These are phyloP conservation scores for Lottia gigantea DNA, from an alignment of 2,888 invertebrate genomes.

Conservation along the genomic window DNA sequence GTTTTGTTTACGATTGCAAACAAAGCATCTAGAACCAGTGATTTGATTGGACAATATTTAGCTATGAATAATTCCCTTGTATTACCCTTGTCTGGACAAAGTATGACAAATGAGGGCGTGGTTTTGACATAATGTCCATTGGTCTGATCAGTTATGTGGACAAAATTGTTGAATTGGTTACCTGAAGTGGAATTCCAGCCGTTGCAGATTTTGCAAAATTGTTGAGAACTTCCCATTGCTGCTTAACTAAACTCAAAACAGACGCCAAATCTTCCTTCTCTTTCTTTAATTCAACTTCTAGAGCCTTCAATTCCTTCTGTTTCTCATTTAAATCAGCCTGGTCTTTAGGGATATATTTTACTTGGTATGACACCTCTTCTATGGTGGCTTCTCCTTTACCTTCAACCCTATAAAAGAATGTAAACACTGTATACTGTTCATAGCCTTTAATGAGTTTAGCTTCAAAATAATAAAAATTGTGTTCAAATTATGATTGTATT, in stretches of 20 bases:
- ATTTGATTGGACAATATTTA: too few species aligned
- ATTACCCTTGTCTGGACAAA: too few species aligned
- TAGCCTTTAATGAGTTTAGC: too few species aligned
- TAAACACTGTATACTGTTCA: too few species aligned
- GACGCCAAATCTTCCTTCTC: slow-evolving; percentile 25
- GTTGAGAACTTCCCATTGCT: slow-evolving; percentile 61
- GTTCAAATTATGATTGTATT: too few species aligned
- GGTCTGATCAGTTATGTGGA: too few species aligned
- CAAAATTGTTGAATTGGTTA: background rate
- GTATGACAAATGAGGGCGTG: too few species aligned
- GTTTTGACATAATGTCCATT: too few species aligned
- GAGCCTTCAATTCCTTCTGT: slow-evolving; percentile 20
- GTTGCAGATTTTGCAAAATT: slow-evolving; percentile 52
- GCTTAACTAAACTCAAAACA: slow-evolving; percentile 30
- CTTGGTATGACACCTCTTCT: slow-evolving; percentile 46
- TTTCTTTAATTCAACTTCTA: slow-evolving; percentile 23
- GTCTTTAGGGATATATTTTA: slow-evolving; percentile 33
- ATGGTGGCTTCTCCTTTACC: slow-evolving; percentile 52
- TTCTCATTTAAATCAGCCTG: slow-evolving; percentile 31
- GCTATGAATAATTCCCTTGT: too few species aligned
- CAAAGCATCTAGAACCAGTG: too few species aligned
- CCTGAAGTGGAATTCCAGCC: slow-evolving; percentile 13
- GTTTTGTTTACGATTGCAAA: too few species aligned
- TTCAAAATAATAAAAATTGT: too few species aligned
- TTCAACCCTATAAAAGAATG: slow-evolving; percentile 45